Evolutionary conservation across 2,113 vertebrate species (phyloP).

Genomic region (Pygoscelis antarcticus): DNA sequence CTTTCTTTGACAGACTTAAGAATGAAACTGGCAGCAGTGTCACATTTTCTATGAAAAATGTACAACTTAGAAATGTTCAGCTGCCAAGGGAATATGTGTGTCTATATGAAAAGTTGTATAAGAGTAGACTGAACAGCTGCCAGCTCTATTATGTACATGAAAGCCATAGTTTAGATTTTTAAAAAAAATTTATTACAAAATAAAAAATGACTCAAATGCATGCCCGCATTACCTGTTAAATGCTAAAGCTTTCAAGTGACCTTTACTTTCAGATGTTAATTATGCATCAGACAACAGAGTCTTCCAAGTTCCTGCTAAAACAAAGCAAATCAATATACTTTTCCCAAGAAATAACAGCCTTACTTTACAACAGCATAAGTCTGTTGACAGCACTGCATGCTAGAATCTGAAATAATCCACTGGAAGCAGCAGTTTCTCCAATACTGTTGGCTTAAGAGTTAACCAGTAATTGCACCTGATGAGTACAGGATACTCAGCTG

Average conservation of each 20-base stretch:
- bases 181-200: neutral
- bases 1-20: neutral
- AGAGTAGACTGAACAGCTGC: neutral
- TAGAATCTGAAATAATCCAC: slow-evolving; percentile 3
- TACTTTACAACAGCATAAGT: neutral
- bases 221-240: neutral
- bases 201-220: neutral
- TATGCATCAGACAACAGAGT: neutral
- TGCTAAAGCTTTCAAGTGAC: neutral
- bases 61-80: neutral
- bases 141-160: neutral
- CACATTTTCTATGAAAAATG: neutral
- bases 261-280: slow-evolving; percentile 12
- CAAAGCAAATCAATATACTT: neutral
- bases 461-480: neutral
- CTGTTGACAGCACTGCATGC: neutral
- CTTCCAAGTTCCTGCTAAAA: neutral
- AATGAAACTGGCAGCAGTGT: neutral
- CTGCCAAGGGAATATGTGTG: neutral
- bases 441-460: neutral
- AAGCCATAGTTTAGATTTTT: neutral
- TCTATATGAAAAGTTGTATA: neutral
- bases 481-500: neutral
- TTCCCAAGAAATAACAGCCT: neutral
- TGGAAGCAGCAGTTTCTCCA: neutral